Evolutionary conservation across 2,113 vertebrate genomes (phyloP), one percentile per base, ranked within the genome.

Genomic region (Pyrgilauda ruficollis): DNA sequence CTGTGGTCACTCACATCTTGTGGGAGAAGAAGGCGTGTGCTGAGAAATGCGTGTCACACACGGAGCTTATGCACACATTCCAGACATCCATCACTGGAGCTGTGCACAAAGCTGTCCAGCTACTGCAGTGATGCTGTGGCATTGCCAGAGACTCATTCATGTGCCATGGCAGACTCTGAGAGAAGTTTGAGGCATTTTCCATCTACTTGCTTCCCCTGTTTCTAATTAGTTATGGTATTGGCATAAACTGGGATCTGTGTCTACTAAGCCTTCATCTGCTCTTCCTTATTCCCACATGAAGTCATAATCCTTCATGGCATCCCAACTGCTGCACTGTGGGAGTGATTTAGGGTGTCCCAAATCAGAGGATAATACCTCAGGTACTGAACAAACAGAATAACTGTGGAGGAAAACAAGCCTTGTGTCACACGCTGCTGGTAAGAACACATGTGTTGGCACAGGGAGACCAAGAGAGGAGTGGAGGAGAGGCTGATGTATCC

Each of bases 401-500:
- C 52, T 84, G 78, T 37, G 43, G 85, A 87, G 61, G 63, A 94
- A 89, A 91, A 73, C 41, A 83, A 64, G n/a, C 11, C 76, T 64
- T 59, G 33, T 90, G 90, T 89, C 94, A 90, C 79, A 93, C 22
- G 1, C 39, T 86, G 76, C 56, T 87, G 66, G 68, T 53, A 58
- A 53, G 49, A 70, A 86, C 70, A 87, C 47, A 82, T 53, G 74
- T 7, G 1, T 31, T 87, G 88, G 79, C 74, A 84, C 69, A 37
- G 33, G 44, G 52, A 86, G n/a, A 52, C 2, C 3, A 80, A 11
- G 6, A 77, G 73, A 61, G 52, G 52, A 73, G 78, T 19, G 19
- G 77, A 79, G 43, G 52, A 93, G 52, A 94, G 47, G 61, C 94
- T 96, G 96, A 95, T 96, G 92, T 31, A 92, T 90, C 89, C 83